A percentile compares a stretch with the other conserved stretches of the same genome.
These are phyloP conservation scores for Drosophila koepferae DNA, from an alignment of 2,888 invertebrate genomes.

Conservation along the genomic window DNA sequence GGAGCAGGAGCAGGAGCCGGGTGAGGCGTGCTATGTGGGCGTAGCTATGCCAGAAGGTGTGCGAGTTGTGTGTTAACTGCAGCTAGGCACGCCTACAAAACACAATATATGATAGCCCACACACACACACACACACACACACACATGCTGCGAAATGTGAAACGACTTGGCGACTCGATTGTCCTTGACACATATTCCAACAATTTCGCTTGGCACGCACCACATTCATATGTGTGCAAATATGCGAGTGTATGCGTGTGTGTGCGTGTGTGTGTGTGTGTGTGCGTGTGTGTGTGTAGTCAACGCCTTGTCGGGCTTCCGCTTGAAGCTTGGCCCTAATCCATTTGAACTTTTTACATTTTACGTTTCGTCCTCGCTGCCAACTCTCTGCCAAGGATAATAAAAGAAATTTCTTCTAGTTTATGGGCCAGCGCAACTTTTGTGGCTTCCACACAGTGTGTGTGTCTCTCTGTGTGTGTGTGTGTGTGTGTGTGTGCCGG, in stretches of 20 bases:
- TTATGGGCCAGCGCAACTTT: conserved; percentile 71
- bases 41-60: conserved; percentile 19
- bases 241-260: conserved; percentile 21
- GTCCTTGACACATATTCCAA: conserved; percentile 76
- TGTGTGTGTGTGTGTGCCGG: conserved; percentile 32
- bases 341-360: conserved; percentile 70
- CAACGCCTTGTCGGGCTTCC: conserved; percentile 77
- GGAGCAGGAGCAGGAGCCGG: neutral
- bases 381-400: conserved; percentile 75
- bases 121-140: conserved; percentile 13
- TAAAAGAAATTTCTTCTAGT: conserved; percentile 71
- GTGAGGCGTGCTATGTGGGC: neutral
- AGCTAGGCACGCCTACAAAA: conserved; percentile 57
- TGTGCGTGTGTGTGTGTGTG: conserved; percentile 11
- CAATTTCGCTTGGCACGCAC: conserved; percentile 70
- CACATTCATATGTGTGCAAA: conserved; percentile 27
- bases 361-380: conserved; percentile 41
- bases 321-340: conserved; percentile 70
- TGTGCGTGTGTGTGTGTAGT: conserved; percentile 37
- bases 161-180: conserved; percentile 37
- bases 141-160: conserved; percentile 25
- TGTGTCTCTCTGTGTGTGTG: conserved; percentile 8
- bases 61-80: conserved; percentile 60
- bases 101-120: conserved; percentile 22
- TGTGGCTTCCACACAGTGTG: conserved; percentile 58